phyloP scores from a whole-genome alignment of 1,140 invertebrate species.

The Hermetia illucens region DNA sequence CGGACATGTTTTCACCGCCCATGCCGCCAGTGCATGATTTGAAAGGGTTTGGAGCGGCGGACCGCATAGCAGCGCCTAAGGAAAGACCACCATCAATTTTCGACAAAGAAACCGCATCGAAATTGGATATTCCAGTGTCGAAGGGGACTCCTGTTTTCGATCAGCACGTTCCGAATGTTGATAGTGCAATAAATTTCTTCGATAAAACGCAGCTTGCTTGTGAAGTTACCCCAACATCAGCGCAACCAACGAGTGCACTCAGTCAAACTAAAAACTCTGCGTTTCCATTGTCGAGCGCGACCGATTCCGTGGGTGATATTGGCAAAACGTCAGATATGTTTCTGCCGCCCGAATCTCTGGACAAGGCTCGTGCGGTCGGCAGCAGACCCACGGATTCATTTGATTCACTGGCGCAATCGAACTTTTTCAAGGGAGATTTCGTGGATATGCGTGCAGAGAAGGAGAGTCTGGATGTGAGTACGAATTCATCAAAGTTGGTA shows the following conservation, averaged over 20 bases:
- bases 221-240: no score
- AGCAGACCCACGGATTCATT: neutral
- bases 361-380: neutral
- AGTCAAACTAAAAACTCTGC: neutral
- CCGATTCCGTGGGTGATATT: neutral
- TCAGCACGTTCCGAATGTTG: no score
- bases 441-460: neutral
- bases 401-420: neutral
- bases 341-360: neutral
- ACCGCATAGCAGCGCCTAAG: neutral
- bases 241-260: neutral
- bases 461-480: neutral
- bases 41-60: neutral
- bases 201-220: no score
- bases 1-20: neutral
- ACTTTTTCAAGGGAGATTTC: neutral
- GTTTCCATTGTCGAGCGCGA: neutral
- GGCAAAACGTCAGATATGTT: neutral
- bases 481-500: slow-evolving; percentile 2
- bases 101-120: no score
- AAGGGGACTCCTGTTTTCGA: no score
- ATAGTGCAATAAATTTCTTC: no score
- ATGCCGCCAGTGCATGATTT: neutral
- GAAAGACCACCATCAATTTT: no score
- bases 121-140: no score